Conservation (phyloP, 2,113 vertebrate genomes). For the Platysternon megacephalum region DNA sequence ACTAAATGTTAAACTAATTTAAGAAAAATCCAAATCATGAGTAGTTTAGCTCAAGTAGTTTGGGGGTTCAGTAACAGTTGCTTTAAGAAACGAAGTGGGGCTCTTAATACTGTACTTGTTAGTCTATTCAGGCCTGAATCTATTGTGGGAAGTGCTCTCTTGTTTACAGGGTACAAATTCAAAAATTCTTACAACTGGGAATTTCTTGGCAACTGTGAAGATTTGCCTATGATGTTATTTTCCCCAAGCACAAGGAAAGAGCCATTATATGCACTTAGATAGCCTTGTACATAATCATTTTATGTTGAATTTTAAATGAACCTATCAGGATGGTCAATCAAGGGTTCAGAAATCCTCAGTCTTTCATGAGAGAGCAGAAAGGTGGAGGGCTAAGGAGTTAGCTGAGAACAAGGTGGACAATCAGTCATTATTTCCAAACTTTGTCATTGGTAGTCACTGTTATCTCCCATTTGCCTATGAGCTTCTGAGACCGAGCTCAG, state of each 20-base stretch:
- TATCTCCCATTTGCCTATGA: background rate
- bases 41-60: background rate
- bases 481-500: background rate
- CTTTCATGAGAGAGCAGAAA: background rate
- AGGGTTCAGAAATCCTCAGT: background rate
- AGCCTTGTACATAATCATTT: background rate
- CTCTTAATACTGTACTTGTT: background rate
- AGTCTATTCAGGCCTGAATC: slow-evolving; percentile 22
- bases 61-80: slow-evolving; percentile 29
- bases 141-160: background rate
- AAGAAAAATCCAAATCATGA: background rate
- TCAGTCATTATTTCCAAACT: background rate
- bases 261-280: background rate
- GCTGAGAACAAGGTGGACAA: background rate
- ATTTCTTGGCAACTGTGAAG: slow-evolving; percentile 22
- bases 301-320: background rate
- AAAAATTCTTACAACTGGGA: background rate
- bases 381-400: background rate
- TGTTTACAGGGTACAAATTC: no score
- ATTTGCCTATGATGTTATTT: slow-evolving; percentile 1
- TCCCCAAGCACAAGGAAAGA: background rate
- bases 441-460: background rate
- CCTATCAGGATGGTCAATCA: background rate
- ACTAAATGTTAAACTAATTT: background rate
- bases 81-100: background rate